Evolutionary conservation across 2,113 vertebrate species (phyloP), one percentile per base, ranked within the genome.

Genomic region (Callionymus lyra): DNA sequence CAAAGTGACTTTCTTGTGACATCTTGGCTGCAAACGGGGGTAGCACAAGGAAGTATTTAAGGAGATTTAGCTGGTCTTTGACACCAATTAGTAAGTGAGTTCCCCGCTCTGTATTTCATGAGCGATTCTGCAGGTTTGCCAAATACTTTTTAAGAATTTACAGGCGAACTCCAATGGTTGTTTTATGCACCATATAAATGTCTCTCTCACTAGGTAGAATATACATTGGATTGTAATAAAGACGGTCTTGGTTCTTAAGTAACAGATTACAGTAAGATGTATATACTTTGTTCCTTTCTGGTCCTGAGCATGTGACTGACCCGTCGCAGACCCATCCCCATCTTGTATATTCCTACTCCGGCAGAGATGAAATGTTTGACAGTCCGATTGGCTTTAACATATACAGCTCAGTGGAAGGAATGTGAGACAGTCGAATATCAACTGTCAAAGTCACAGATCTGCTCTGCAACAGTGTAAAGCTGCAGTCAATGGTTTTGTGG

Each of bases 291-390:
- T 46, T 27, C 21, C 21, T 27, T 27, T 27, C 21, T 27, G 21
- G 21, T 27, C 8, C 41, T 37, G 39, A 44, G 40, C 44, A 33
- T 34, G 49, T 47, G 45, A 46, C 12, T 13, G 21, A 31, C 36
- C 18, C 14, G 40, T 39, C 8, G 13, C 15, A 18, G 34, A 59
- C 51, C 47, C 42, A 19, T 54, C 44, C 54, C n/a, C 42, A 38
- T 36, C 18, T 52, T 65, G 56, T 67, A 67, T 59, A 72, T 64
- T 68, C 38, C 44, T 57, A 58, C 16, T 21, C 50, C 39, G 35
- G 68, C 65, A 16, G 31, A 32, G 44, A 40, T 76, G 73, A 79
- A 74, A 72, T 77, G 70, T 79, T 84, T 80, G 75, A 82, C 70
- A 80, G 64, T 44, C 44, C 10, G 52, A 70, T 63, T 70, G 70